phyloP scores from a whole-genome alignment of 2,113 vertebrate species.

The Syngnathus scovelli region DNA sequence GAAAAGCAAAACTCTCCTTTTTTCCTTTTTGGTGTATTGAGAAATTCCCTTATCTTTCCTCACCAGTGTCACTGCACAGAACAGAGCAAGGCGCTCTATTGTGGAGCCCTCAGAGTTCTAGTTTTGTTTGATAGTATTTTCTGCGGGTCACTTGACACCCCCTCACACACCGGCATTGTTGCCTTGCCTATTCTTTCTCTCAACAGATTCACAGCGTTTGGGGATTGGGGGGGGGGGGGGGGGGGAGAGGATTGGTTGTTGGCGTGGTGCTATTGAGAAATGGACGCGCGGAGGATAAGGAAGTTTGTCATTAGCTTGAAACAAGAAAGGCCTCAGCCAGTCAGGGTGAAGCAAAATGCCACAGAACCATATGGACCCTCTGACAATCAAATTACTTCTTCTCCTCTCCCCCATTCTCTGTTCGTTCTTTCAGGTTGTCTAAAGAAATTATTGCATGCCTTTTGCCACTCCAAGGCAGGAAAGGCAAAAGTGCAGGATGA shows the following conservation, averaged over 20 bases:
- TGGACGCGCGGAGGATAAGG: constrained; percentile 59
- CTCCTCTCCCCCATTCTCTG: constrained; percentile 18
- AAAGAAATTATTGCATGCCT: constrained; percentile 57
- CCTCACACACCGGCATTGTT: constrained; percentile 57
- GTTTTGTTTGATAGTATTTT: constrained; percentile 74
- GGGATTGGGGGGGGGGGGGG: constrained; percentile 20
- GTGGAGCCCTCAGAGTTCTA: constrained; percentile 66
- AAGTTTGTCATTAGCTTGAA: constrained; percentile 63
- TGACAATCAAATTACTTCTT: constrained; percentile 68
- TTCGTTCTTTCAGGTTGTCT: constrained; percentile 39
- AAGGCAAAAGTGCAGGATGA: constrained; percentile 31
- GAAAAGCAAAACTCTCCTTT: constrained; percentile 59
- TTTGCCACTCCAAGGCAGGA: constrained; percentile 26
- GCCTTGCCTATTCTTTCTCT: constrained; percentile 68
- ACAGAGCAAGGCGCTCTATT: constrained; percentile 71
- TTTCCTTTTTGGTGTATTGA: constrained; percentile 65
- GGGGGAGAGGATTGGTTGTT: constrained; percentile 12
- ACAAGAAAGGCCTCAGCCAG: constrained; percentile 53
- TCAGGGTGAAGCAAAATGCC: constrained; percentile 52
- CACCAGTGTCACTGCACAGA: constrained; percentile 67
- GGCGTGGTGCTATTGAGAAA: constrained; percentile 38
- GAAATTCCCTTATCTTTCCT: constrained; percentile 76
- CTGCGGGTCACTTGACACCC: constrained; percentile 72
- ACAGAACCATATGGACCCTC: constrained; percentile 65
- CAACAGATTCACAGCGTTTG: constrained; percentile 73